phyloP scores from a whole-genome alignment of 2,113 vertebrate genomes.

The Pyxicephalus adspersus region DNA sequence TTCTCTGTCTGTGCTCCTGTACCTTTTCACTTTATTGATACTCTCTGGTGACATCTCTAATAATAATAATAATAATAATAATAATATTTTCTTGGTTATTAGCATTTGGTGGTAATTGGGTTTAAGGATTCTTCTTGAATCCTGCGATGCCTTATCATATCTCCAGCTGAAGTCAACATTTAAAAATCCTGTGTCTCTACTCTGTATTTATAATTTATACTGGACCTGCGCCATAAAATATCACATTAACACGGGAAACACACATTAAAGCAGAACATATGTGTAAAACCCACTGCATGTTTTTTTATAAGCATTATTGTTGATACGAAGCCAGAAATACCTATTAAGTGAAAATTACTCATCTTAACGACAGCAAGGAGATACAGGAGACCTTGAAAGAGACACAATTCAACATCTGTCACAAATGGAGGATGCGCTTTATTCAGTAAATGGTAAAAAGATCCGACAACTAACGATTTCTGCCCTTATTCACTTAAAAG shows the following conservation, averaged over 20 bases:
- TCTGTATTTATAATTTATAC: too few species aligned
- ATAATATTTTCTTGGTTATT: too few species aligned
- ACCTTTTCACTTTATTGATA: too few species aligned
- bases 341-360: constrained; percentile 8
- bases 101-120: too few species aligned
- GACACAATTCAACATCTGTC: constrained; percentile 17
- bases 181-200: too few species aligned
- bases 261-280: background rate
- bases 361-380: background rate
- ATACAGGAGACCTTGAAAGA: background rate
- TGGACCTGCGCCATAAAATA: background rate
- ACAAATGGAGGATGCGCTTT: constrained; percentile 40
- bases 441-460: constrained; percentile 27
- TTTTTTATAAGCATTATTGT: background rate
- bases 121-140: too few species aligned
- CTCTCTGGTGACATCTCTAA: too few species aligned
- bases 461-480: constrained; percentile 34
- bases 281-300: background rate
- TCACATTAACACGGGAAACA: background rate
- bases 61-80: too few species aligned
- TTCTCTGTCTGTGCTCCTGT: too few species aligned
- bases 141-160: too few species aligned
- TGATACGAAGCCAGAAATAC: background rate
- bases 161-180: too few species aligned
- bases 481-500: constrained; percentile 35